Percentiles rank a stretch among this genome's conserved stretches.
Evolutionary conservation across 2,797 vertebrate species (phyloP).

Genomic region (Muraenolepis orangiensis): DNA sequence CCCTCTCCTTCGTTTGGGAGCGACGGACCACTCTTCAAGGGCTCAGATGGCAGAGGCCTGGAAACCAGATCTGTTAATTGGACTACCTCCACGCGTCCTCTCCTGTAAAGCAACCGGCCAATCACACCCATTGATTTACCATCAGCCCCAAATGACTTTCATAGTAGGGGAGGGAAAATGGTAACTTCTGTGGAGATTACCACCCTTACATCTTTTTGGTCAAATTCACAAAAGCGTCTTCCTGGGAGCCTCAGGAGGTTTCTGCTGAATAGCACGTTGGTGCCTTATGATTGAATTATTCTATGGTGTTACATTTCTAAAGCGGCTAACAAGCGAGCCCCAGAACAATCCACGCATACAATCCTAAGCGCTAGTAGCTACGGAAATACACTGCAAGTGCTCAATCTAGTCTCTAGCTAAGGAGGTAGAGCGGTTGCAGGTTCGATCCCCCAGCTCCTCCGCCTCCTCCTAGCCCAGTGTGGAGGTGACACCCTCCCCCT

Average conservation of each 20-base stretch:
- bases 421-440: too few species aligned
- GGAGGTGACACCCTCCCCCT: too few species aligned
- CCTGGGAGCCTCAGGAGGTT: background rate
- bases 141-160: constrained; percentile 36
- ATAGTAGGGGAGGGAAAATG: constrained; percentile 8
- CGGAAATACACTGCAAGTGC: too few species aligned
- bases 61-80: constrained; percentile 70
- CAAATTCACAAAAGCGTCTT: background rate
- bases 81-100: constrained; percentile 67
- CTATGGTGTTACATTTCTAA: background rate
- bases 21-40: constrained; percentile 25
- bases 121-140: constrained; percentile 64
- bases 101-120: constrained; percentile 54
- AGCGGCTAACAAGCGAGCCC: background rate
- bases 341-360: background rate
- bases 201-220: background rate
- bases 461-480: too few species aligned
- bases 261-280: background rate
- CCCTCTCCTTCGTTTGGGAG: background rate
- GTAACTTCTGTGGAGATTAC: constrained; percentile 16
- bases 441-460: too few species aligned
- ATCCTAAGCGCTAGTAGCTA: background rate
- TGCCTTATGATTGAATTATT: background rate
- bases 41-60: constrained; percentile 52
- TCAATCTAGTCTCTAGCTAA: too few species aligned